Conservation (phyloP, 2,113 vertebrate species). For the Chaetorhynchus papuensis region DNA sequence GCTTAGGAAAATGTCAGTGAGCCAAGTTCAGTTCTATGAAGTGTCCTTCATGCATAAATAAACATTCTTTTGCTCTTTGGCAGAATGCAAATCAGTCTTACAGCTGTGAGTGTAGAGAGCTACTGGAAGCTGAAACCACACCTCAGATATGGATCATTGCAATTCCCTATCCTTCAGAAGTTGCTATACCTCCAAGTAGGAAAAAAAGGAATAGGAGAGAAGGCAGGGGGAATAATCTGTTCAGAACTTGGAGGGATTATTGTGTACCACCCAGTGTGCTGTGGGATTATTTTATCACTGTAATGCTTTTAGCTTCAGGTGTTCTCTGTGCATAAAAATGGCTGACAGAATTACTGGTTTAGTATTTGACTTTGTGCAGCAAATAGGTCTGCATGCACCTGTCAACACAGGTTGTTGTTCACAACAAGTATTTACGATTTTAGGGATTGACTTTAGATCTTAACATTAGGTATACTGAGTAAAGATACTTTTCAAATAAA, state of each 20-base stretch:
- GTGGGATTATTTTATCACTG: background rate
- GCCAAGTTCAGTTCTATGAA: background rate
- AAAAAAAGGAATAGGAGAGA: background rate
- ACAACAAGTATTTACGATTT: background rate
- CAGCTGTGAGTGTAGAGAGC: background rate
- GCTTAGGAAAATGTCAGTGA: background rate
- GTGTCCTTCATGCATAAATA: background rate
- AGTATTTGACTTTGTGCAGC: background rate
- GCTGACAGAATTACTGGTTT: background rate
- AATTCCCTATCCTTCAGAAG: background rate
- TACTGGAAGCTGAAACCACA: background rate
- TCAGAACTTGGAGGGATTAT: background rate
- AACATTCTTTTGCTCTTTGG: background rate
- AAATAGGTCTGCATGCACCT: background rate
- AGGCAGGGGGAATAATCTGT: background rate
- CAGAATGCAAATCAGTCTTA: background rate
- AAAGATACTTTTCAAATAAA: background rate
- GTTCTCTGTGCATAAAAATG: background rate
- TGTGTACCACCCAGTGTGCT: background rate
- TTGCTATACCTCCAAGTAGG: background rate
- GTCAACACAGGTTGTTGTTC: slow-evolving; percentile 7
- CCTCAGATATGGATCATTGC: background rate
- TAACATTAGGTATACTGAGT: background rate
- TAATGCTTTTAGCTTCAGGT: background rate
- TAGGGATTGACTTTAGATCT: background rate